phyloP scores from a whole-genome alignment of 1,140 invertebrate genomes.

The Sweltsa coloradensis region DNA sequence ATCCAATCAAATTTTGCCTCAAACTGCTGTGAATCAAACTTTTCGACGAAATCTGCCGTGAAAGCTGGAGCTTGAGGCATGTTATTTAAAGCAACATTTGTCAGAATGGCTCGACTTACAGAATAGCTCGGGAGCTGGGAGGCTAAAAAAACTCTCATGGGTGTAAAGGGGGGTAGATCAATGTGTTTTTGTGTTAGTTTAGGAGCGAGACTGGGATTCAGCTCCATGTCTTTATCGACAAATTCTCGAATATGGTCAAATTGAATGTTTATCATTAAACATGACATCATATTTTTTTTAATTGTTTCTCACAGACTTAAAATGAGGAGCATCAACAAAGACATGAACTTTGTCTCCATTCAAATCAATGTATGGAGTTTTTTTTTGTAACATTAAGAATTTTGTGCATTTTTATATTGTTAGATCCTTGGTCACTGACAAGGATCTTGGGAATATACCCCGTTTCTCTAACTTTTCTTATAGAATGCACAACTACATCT shows the following conservation, averaged over 20 bases:
- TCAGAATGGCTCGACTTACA: neutral
- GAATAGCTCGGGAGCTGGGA: neutral
- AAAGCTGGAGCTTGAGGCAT: neutral
- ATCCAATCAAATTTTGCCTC: no score
- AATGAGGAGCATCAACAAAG: neutral
- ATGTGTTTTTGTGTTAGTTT: neutral
- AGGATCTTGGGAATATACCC: neutral
- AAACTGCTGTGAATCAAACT: neutral
- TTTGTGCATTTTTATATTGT: constrained; percentile 1
- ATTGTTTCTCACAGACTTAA: neutral
- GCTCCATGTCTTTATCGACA: neutral
- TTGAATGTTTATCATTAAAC: neutral
- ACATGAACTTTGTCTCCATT: neutral
- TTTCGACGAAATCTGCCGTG: neutral
- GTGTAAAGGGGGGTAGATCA: neutral
- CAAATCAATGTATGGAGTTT: neutral
- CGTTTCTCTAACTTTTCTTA: neutral
- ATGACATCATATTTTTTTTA: neutral
- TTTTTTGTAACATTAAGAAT: neutral
- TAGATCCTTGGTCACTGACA: neutral
- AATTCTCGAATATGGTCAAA: neutral
- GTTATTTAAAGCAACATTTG: neutral
- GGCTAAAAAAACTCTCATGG: neutral
- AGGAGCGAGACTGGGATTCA: constrained; percentile 1
- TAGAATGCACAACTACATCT: neutral